Evolutionary conservation across 2,113 vertebrate genomes (phyloP).

Genomic region (Hipposideros armiger): DNA sequence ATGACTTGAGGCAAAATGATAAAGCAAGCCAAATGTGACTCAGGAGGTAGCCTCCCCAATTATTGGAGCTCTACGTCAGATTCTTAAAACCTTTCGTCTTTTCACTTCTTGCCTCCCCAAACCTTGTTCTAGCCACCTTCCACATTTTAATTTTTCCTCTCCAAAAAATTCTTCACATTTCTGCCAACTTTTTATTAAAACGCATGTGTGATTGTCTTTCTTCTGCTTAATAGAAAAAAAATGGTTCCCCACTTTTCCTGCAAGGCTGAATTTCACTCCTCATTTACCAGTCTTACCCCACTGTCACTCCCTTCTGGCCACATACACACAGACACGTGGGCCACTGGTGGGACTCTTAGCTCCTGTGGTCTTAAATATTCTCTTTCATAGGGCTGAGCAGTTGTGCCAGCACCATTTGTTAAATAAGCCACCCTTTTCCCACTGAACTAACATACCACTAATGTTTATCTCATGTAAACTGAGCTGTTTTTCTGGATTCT

Average conservation of each 20-base stretch:
- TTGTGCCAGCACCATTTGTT: neutral
- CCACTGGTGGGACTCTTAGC: neutral
- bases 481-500: neutral
- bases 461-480: neutral
- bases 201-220: neutral
- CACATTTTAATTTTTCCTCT: neutral
- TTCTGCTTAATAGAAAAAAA: neutral
- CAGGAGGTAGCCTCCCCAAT: accelerated
- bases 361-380: neutral
- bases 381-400: neutral
- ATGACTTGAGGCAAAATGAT: neutral
- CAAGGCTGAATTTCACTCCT: neutral
- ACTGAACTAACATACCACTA: neutral
- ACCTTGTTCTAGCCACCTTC: neutral
- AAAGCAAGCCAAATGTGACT: accelerated
- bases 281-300: accelerated
- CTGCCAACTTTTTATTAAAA: neutral
- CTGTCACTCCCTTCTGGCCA: neutral
- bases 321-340: accelerated
- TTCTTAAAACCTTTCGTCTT: neutral
- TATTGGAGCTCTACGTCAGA: accelerated
- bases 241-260: neutral
- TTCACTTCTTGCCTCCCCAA: neutral
- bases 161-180: neutral
- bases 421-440: neutral